Conservation (phyloP, 1,140 invertebrate species). For the Camponotus pennsylvanicus region DNA sequence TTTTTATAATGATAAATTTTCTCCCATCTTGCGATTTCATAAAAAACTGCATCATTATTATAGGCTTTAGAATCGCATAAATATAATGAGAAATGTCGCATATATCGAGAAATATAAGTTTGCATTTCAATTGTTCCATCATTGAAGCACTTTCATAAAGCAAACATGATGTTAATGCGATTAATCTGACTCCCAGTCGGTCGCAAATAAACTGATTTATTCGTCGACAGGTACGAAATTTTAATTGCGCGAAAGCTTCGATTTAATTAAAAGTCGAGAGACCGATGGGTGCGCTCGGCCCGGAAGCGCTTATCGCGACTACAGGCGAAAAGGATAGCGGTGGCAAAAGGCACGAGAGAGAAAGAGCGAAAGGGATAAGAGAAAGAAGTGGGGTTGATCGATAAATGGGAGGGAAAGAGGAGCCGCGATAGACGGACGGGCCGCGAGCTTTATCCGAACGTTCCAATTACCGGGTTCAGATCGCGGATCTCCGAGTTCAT, state of each 20-base stretch:
- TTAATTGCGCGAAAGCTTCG: slow-evolving; percentile 70
- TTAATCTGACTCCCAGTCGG: slow-evolving; percentile 34
- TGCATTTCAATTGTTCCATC: slow-evolving; percentile 17
- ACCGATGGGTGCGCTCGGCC: slow-evolving; percentile 57
- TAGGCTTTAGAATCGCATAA: background rate
- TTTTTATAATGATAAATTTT: slow-evolving; percentile 47
- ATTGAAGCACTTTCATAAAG: slow-evolving; percentile 39
- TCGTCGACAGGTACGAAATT: slow-evolving; percentile 60
- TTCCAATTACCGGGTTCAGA: slow-evolving; percentile 74
- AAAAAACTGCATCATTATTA: background rate
- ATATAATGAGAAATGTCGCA: no score
- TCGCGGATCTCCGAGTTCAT: slow-evolving; percentile 70
- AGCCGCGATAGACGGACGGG: slow-evolving; percentile 59
- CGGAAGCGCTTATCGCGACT: slow-evolving; percentile 64
- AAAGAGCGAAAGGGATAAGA: background rate
- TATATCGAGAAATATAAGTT: slow-evolving; percentile 15
- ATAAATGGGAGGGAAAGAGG: slow-evolving; percentile 47
- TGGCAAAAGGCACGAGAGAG: slow-evolving; percentile 14
- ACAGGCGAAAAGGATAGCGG: slow-evolving; percentile 9
- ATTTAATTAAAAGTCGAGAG: slow-evolving; percentile 68
- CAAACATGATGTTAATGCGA: slow-evolving; percentile 58
- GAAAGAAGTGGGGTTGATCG: slow-evolving; percentile 57
- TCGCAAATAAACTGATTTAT: slow-evolving; percentile 66
- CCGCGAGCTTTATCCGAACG: slow-evolving; percentile 74
- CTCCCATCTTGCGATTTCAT: slow-evolving; percentile 1